Percentiles rank a stretch among this genome's conserved stretches.
Evolutionary conservation across 2,113 vertebrate genomes (phyloP).

Genomic region (Alligator mississippiensis): DNA sequence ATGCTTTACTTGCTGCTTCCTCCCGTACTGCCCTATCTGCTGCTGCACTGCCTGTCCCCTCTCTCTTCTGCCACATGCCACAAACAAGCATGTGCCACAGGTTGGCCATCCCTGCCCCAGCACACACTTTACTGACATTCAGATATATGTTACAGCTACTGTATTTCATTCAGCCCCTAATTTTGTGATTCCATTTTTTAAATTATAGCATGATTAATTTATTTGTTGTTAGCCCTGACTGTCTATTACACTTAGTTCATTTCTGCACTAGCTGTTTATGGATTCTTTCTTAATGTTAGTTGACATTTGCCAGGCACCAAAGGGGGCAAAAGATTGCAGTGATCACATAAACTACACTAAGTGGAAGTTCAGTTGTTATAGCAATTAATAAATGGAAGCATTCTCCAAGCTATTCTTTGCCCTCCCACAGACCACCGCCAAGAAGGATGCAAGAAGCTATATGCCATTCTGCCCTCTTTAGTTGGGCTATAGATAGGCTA

Average conservation of each 20-base stretch:
- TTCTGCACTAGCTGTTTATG: constrained; percentile 66
- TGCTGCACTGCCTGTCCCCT: background rate
- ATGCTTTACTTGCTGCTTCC: no score
- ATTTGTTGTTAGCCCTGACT: constrained; percentile 34
- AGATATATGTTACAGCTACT: background rate
- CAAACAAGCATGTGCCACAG: no score
- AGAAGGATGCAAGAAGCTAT: background rate
- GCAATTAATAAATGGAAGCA: constrained; percentile 52
- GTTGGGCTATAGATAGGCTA: background rate
- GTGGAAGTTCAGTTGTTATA: background rate
- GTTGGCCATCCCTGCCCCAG: background rate
- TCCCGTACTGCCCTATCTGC: no score
- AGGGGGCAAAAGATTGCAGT: constrained; percentile 58
- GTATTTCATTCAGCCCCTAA: constrained; percentile 27
- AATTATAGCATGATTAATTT: constrained; percentile 56
- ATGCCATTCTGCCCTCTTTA: background rate
- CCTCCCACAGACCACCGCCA: background rate
- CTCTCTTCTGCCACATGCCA: background rate
- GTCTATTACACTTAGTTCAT: constrained; percentile 59
- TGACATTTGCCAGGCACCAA: constrained; percentile 60
- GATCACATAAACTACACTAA: constrained; percentile 55
- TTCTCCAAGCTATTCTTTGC: constrained; percentile 23
- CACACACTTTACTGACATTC: background rate
- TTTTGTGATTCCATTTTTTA: constrained; percentile 18
- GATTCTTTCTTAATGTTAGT: constrained; percentile 63